phyloP scores from a whole-genome alignment of 2,797 vertebrate genomes.

The Toxotes lorentzi region DNA sequence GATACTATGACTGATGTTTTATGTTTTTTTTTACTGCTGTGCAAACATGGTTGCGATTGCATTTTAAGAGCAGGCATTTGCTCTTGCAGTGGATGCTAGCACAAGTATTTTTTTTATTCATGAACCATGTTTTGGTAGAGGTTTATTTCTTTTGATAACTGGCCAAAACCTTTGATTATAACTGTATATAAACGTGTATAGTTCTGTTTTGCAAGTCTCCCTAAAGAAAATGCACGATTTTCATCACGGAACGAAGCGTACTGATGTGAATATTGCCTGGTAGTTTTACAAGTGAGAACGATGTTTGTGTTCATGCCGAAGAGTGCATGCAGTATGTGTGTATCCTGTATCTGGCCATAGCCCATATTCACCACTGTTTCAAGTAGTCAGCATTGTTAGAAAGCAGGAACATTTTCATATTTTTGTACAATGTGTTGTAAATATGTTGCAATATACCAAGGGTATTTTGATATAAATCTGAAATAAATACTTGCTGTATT shows the following conservation, averaged over 20 bases:
- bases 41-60: slow-evolving; percentile 35
- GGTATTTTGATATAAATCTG: slow-evolving; percentile 87
- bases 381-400: slow-evolving; percentile 49
- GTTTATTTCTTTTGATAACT: slow-evolving; percentile 67
- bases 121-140: slow-evolving; percentile 67
- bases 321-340: slow-evolving; percentile 22
- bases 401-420: slow-evolving; percentile 68
- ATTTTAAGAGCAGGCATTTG: slow-evolving; percentile 39
- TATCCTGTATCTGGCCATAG: slow-evolving; percentile 14
- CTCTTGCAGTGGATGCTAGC: slow-evolving; percentile 44
- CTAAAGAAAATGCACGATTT: slow-evolving; percentile 56
- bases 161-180: slow-evolving; percentile 42
- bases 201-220: slow-evolving; percentile 64
- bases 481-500: slow-evolving; percentile 83
- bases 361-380: slow-evolving; percentile 42
- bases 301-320: slow-evolving; percentile 54
- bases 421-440: slow-evolving; percentile 87
- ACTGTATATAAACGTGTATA: slow-evolving; percentile 83
- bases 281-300: slow-evolving; percentile 27
- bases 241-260: slow-evolving; percentile 35
- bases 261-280: slow-evolving; percentile 61
- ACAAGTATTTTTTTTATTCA: slow-evolving; percentile 57
- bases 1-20: slow-evolving; percentile 71
- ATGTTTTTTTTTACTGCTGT: slow-evolving; percentile 45
- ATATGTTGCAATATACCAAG: slow-evolving; percentile 82